Evolutionary conservation across 1,140 invertebrate species (phyloP).

Genomic region (Littorina saxatilis): DNA sequence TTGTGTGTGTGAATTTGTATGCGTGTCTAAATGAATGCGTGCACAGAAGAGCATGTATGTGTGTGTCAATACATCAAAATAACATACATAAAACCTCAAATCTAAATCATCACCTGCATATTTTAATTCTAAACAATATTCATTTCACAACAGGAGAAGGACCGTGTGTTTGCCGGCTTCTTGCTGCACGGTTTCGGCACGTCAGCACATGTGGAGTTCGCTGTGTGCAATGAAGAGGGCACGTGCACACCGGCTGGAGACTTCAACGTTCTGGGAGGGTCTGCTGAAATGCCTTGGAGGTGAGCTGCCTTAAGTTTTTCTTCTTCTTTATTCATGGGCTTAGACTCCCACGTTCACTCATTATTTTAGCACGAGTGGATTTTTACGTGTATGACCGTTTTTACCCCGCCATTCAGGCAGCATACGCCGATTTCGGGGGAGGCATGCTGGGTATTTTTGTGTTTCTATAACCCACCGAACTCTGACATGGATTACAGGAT

Average conservation of each 20-base stretch:
- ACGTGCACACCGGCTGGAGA: slow-evolving; percentile 28
- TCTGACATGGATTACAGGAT: too few species aligned
- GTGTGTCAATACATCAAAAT: neutral
- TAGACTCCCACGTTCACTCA: too few species aligned
- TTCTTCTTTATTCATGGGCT: too few species aligned
- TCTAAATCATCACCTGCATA: neutral
- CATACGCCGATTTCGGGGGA: too few species aligned
- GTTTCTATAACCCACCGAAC: too few species aligned
- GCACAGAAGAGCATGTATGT: neutral
- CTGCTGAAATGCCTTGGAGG: slow-evolving; percentile 43
- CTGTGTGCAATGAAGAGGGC: slow-evolving; percentile 32
- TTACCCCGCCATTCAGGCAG: too few species aligned
- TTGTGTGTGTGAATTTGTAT: neutral
- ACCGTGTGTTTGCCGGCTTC: slow-evolving; percentile 44
- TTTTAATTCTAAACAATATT: neutral
- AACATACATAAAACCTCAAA: slow-evolving; percentile 2
- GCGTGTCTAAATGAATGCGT: neutral
- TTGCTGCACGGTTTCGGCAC: slow-evolving; percentile 30
- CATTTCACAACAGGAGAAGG: slow-evolving; percentile 35
- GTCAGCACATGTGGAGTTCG: slow-evolving; percentile 41
- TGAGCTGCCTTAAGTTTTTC: too few species aligned
- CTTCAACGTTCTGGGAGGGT: slow-evolving; percentile 40
- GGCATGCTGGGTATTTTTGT: too few species aligned
- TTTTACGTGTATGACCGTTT: too few species aligned
- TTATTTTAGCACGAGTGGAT: too few species aligned